A percentile compares a stretch with the other conserved stretches of the same genome.
Evolutionary conservation across 2,113 vertebrate genomes (phyloP).

Genomic region (Entelurus aequoreus): DNA sequence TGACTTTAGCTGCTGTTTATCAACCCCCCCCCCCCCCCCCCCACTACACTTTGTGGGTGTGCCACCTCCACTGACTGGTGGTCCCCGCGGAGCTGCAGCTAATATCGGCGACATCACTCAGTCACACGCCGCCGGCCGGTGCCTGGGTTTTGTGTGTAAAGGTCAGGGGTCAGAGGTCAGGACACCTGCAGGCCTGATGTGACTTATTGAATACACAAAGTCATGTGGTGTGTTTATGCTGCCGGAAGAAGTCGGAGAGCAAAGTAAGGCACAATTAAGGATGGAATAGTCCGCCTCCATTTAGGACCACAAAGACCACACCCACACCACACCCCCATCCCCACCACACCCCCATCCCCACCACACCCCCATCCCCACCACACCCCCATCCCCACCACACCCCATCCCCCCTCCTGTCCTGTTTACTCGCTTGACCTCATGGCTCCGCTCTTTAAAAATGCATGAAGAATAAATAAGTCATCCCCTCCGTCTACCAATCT

Average conservation of each 20-base stretch:
- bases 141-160: slow-evolving; percentile 21
- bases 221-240: slow-evolving; percentile 11
- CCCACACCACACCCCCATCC: no score
- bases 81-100: slow-evolving; percentile 46
- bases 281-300: no score
- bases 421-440: slow-evolving; percentile 65
- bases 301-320: no score
- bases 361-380: no score
- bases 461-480: slow-evolving; percentile 65
- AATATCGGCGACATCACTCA: slow-evolving; percentile 57
- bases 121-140: slow-evolving; percentile 34
- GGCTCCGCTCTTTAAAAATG: slow-evolving; percentile 62
- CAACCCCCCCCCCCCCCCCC: slow-evolving; percentile 27
- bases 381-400: no score
- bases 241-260: not conserved
- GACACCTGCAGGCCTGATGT: slow-evolving; percentile 50
- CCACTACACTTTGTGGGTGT: not conserved
- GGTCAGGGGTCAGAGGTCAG: slow-evolving; percentile 50
- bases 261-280: no score
- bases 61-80: slow-evolving; percentile 12
- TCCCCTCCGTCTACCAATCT: slow-evolving; percentile 29
- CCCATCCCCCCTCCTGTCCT: slow-evolving; percentile 46
- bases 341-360: no score
- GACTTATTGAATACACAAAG: slow-evolving; percentile 19
- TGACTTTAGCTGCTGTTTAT: slow-evolving; percentile 57